Evolutionary conservation across 2,797 vertebrate genomes (phyloP).

Genomic region (Moxostoma hubbsi): DNA sequence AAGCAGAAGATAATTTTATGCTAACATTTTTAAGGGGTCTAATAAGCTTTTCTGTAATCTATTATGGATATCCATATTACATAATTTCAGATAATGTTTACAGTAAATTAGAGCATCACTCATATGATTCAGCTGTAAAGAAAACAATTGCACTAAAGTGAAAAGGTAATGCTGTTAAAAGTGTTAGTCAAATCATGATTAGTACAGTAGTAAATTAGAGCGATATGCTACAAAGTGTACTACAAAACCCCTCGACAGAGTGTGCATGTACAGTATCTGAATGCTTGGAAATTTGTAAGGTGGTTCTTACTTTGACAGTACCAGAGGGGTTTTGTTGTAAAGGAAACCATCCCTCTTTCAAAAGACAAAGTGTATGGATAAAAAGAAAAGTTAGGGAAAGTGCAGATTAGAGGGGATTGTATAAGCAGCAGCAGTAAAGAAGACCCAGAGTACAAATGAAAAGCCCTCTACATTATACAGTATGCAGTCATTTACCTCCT

Average conservation of each 20-base stretch:
- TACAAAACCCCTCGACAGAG: background rate
- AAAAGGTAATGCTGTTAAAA: background rate
- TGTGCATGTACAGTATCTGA: background rate
- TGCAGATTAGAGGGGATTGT: background rate
- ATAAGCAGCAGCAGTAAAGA: constrained; percentile 34
- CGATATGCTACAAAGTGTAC: background rate
- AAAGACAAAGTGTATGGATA: background rate
- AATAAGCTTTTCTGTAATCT: background rate
- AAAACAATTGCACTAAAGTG: background rate
- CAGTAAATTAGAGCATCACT: background rate
- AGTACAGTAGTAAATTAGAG: background rate
- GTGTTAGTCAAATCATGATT: background rate
- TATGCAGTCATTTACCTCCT: constrained; percentile 70
- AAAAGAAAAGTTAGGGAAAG: background rate
- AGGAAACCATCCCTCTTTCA: background rate
- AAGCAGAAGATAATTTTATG: no score
- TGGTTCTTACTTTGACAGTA: background rate
- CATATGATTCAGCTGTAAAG: background rate
- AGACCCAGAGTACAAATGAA: constrained; percentile 24
- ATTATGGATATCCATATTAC: background rate
- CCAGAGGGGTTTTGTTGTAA: background rate
- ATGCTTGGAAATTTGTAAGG: background rate
- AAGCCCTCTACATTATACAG: constrained; percentile 11
- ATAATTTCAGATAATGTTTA: background rate
- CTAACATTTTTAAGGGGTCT: no score